Base-by-base conservation (phyloP, 2,797 vertebrate species). In the Enteromius paludinosus region DNA sequence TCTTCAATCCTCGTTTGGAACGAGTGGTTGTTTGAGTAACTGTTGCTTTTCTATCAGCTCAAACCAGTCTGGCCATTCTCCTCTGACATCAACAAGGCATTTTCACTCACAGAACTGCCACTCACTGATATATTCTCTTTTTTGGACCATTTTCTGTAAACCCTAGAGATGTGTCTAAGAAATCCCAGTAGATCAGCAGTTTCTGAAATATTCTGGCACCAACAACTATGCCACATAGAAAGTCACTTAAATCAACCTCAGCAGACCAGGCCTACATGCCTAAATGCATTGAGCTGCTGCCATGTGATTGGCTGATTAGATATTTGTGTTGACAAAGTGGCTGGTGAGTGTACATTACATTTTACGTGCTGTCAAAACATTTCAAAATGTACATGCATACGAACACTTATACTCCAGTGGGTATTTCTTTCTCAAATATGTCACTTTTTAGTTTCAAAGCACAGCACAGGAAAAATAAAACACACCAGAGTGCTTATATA, bases 11-110 rank as follows among this genome's bases (percentile, higher is more conserved):
- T 33, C 0, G 2, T 45, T n/a, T 20, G 5, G 49, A 71, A 49
- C 9, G 2, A 30, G 9, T 7, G 45, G 45, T 72, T 52, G 49
- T 33, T 33, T 52, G 69, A 72, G 25, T 33, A 20, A 33, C 69
- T 71, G 17, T 52, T 54, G 70, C 11, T 18, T 79, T 43, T 61
- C 35, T 25, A 25, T 75, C 14, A 28, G 5, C 49, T 52, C 1
- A 3, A 79, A 41, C 25, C 72, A 76, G 82, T 83, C 77, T 75
- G 18, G 47, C 75, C 59, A 86, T 85, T 85, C 23, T 79, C 83
- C 73, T 86, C 74, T 84, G 78, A 81, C 59, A 72, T 76, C 83
- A 87, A 82, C 62, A 87, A 76, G 54, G 8, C 65, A 84, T 86
- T 73, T 86, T 56, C 20, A 15, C 82, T 38, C 73, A 78, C n/a